Percentiles rank a stretch among this genome's conserved stretches.
These are phyloP conservation scores for Perdita meconis DNA, from an alignment of 2,888 invertebrate species.

Conservation along the genomic window DNA sequence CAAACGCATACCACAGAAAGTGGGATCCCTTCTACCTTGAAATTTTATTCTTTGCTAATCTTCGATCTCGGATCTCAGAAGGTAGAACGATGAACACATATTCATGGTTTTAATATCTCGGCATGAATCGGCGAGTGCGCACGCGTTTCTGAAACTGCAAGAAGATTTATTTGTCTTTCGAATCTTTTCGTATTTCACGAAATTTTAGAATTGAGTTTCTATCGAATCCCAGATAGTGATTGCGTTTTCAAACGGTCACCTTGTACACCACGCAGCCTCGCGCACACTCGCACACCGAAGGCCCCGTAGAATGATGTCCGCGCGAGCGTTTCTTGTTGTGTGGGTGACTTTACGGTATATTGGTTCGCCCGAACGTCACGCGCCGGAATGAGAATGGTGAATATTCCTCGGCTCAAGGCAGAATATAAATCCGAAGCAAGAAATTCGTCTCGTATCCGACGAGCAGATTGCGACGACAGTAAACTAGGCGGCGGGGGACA, in stretches of 20 bases:
- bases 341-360: slow-evolving; percentile 44
- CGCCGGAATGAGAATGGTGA: slow-evolving; percentile 16
- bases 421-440: slow-evolving; percentile 25
- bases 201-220: not conserved
- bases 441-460: slow-evolving; percentile 29
- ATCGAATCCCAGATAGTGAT: not conserved
- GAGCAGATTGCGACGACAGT: not conserved
- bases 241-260: slow-evolving; percentile 35
- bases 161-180: too few relatives aligned
- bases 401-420: slow-evolving; percentile 4
- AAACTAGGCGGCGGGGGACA: not conserved
- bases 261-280: not conserved
- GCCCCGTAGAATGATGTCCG: not conserved
- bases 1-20: too few relatives aligned
- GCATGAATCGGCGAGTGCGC: too few relatives aligned
- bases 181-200: not conserved
- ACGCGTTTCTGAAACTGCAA: too few relatives aligned
- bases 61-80: too few relatives aligned
- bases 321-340: slow-evolving; percentile 2
- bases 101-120: too few relatives aligned
- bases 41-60: too few relatives aligned
- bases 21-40: too few relatives aligned
- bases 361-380: slow-evolving; percentile 12
- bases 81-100: too few relatives aligned
- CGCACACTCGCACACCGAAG: not conserved